Conservation (phyloP, 2,888 invertebrate genomes). For the Sialis lutaria region DNA sequence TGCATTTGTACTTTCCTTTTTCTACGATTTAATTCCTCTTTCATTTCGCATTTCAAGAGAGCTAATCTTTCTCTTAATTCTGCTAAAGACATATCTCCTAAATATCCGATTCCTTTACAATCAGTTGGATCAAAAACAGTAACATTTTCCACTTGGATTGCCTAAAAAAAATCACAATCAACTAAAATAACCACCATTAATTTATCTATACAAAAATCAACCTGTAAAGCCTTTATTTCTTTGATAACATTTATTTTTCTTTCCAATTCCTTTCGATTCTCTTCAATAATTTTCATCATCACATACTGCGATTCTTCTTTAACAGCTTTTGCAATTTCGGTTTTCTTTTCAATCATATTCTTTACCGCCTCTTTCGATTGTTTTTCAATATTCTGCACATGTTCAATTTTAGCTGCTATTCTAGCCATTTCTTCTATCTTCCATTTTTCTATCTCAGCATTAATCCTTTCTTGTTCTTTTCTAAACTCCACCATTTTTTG, state of each 20-base stretch:
- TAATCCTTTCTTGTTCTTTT: conserved; percentile 29
- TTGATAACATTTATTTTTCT: conserved; percentile 24
- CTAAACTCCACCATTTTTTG: conserved; percentile 30
- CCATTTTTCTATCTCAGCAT: conserved; percentile 33
- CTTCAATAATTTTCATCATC: conserved; percentile 16
- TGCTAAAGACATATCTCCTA: conserved; percentile 47
- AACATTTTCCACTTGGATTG: neutral
- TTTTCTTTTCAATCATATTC: conserved; percentile 33
- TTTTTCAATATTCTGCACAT: conserved; percentile 25
- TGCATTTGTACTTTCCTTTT: conserved; percentile 26
- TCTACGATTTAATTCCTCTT: conserved; percentile 34
- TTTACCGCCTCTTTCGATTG: conserved; percentile 32
- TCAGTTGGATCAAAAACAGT: conserved; percentile 38
- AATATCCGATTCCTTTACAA: conserved; percentile 34
- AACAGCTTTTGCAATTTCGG: conserved; percentile 27
- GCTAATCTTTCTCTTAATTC: conserved; percentile 38
- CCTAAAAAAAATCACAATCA: neutral
- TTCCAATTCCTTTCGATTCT: conserved; percentile 21
- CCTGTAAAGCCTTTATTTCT: conserved; percentile 24
- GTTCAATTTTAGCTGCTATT: conserved; percentile 30
- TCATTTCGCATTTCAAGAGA: conserved; percentile 29
- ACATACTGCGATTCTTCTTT: conserved; percentile 30
- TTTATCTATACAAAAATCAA: conserved; percentile 6
- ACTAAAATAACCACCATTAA: neutral
- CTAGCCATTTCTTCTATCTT: conserved; percentile 28